Conservation (phyloP, 2,888 invertebrate genomes). For the Lepidochrysops patricia region DNA sequence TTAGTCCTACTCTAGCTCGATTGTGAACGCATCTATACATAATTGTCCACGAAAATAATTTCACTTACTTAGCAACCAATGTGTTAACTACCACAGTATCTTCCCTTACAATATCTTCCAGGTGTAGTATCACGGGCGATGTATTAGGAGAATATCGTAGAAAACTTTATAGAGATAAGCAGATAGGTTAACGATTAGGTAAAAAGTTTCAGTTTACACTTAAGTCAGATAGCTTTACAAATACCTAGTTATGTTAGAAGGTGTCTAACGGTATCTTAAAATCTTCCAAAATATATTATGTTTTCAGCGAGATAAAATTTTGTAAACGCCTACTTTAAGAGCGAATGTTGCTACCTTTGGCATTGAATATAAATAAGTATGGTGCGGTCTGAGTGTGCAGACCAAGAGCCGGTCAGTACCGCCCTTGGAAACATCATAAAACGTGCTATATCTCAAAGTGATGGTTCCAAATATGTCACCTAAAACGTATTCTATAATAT, state of each 20-base stretch:
- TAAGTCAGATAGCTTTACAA: slow-evolving; percentile 14
- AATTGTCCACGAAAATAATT: slow-evolving; percentile 39
- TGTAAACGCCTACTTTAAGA: slow-evolving; percentile 27
- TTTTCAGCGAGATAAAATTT: slow-evolving; percentile 36
- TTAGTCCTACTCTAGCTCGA: slow-evolving; percentile 54
- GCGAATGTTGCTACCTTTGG: slow-evolving; percentile 32
- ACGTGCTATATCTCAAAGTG: slow-evolving; percentile 13
- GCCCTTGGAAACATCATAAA: slow-evolving; percentile 9
- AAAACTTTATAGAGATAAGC: slow-evolving; percentile 14
- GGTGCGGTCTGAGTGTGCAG: slow-evolving; percentile 13
- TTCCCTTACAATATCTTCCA: neutral
- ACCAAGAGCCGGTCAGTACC: neutral
- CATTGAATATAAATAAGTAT: slow-evolving; percentile 23
- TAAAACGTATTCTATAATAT: slow-evolving; percentile 8
- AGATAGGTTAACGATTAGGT: slow-evolving; percentile 14
- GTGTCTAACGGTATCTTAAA: slow-evolving; percentile 63
- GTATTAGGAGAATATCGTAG: slow-evolving; percentile 9
- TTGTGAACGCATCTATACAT: slow-evolving; percentile 39
- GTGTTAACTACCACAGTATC: neutral
- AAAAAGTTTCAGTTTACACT: slow-evolving; percentile 14
- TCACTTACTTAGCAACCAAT: slow-evolving; percentile 36
- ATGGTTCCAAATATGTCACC: slow-evolving; percentile 7
- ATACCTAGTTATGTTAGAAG: slow-evolving; percentile 32
- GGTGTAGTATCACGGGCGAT: slow-evolving; percentile 4
- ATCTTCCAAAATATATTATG: slow-evolving; percentile 54